Evolutionary conservation across 2,888 invertebrate species (phyloP).

Genomic region (Plagodis pulveraria): DNA sequence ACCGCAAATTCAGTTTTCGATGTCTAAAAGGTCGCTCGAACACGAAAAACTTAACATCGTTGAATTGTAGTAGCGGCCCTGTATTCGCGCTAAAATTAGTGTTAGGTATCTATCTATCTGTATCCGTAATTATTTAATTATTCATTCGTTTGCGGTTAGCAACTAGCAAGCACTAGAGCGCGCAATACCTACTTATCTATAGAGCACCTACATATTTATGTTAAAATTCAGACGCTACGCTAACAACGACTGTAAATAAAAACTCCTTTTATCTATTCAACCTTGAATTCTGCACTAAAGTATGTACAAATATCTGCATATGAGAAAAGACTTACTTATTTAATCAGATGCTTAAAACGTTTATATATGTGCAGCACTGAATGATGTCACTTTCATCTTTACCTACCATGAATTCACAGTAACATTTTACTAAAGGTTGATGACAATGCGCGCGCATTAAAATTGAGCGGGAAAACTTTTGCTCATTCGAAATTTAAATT

Average conservation of each 20-base stretch:
- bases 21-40: too few relatives aligned
- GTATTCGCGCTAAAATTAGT: not conserved
- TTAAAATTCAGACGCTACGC: not conserved
- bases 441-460: too few relatives aligned
- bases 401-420: slow-evolving; percentile 2
- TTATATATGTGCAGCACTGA: slow-evolving; percentile 1
- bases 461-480: not conserved
- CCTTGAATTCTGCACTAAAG: slow-evolving; percentile 12
- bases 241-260: slow-evolving; percentile 2
- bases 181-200: too few relatives aligned
- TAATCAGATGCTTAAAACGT: slow-evolving; percentile 13
- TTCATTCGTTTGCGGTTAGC: not conserved
- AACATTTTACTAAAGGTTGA: slow-evolving; percentile 7
- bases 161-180: not conserved
- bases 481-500: not conserved
- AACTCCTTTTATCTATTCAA: slow-evolving; percentile 1
- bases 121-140: not conserved
- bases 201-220: not conserved
- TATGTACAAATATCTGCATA: slow-evolving; percentile 3
- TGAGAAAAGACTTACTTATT: slow-evolving; percentile 15
- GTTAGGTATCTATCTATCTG: not conserved
- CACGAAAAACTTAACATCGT: too few relatives aligned
- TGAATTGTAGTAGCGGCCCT: too few relatives aligned
- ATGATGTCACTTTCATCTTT: slow-evolving; percentile 7
- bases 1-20: too few relatives aligned